Percentiles rank a stretch among this genome's conserved stretches.
Conservation (phyloP, 1,140 invertebrate species). For the Drosophila trapezifrons region DNA sequence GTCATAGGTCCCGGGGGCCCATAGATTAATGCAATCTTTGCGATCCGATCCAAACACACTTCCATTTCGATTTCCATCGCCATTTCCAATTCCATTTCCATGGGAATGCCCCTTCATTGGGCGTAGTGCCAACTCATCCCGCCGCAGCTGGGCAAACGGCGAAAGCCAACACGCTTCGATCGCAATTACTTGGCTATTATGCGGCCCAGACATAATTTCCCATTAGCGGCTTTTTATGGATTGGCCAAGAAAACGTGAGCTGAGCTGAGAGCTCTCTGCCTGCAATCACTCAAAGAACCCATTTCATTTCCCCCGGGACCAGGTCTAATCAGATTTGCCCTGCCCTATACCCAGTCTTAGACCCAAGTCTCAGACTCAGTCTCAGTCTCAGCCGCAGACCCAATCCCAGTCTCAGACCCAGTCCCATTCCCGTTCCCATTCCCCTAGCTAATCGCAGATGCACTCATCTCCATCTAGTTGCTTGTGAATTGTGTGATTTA, state of each 20-base stretch:
- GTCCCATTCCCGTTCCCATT: constrained; percentile 11
- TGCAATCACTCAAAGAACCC: constrained; percentile 19
- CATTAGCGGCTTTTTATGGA: constrained; percentile 63
- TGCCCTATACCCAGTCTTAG: not conserved
- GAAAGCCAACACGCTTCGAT: constrained; percentile 46
- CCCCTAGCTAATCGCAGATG: constrained; percentile 49
- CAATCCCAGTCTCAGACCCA: constrained; percentile 10
- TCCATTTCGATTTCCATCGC: constrained; percentile 22
- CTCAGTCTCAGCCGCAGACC: constrained; percentile 11
- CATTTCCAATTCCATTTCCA: not conserved
- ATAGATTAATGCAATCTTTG: constrained; percentile 44
- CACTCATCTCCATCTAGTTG: constrained; percentile 33
- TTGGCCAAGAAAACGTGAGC: constrained; percentile 66
- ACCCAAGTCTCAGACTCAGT: not conserved
- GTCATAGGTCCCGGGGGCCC: not conserved
- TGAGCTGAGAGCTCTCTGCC: not conserved
- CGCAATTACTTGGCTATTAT: constrained; percentile 45
- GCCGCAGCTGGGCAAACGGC: not conserved
- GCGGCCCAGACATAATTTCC: constrained; percentile 49
- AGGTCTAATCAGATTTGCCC: constrained; percentile 35
- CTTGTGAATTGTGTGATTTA: constrained; percentile 49
- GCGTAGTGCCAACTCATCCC: constrained; percentile 45
- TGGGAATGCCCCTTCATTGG: constrained; percentile 7
- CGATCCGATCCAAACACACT: not conserved
- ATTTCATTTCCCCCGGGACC: constrained; percentile 7